These are phyloP conservation scores for Pentamera pediparva DNA, from an alignment of 53 echinoderm and acorn worm species.

Conservation along the genomic window DNA sequence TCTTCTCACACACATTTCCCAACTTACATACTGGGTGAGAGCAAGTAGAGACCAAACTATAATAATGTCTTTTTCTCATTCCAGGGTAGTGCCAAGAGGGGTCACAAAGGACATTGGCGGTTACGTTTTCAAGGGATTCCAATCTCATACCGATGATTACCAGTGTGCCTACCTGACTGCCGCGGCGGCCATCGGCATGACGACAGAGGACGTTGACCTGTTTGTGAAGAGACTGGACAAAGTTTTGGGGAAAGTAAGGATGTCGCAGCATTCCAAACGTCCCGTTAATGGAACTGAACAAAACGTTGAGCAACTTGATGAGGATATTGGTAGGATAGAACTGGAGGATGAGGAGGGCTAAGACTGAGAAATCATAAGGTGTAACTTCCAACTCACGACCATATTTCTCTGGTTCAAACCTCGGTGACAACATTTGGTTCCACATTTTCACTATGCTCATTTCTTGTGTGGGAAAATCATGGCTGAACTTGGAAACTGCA, in stretches of 20 bases:
- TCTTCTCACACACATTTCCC: neutral
- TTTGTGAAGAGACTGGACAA: constrained; percentile 88
- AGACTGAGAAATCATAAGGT: no score
- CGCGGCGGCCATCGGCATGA: constrained; percentile 93
- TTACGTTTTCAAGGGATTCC: constrained; percentile 65
- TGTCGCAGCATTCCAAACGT: neutral
- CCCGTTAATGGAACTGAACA: neutral
- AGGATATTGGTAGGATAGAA: neutral
- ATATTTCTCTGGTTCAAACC: no score
- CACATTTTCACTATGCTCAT: no score
- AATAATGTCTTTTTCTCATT: neutral
- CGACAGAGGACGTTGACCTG: constrained; percentile 73
- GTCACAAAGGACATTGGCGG: constrained; percentile 65
- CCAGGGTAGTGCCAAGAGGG: constrained; percentile 78
- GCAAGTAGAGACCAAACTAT: neutral
- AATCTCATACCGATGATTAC: constrained; percentile 72
- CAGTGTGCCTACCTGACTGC: constrained; percentile 81
- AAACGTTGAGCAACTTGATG: neutral
- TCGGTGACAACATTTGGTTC: no score
- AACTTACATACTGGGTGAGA: neutral
- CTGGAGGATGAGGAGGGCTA: no score
- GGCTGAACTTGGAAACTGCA: no score
- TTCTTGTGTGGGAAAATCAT: no score
- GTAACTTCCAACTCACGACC: no score
- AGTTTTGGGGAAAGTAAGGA: constrained; percentile 52